Evolutionary conservation across 2,888 invertebrate species (phyloP).

Genomic region (Prosapia bicincta): DNA sequence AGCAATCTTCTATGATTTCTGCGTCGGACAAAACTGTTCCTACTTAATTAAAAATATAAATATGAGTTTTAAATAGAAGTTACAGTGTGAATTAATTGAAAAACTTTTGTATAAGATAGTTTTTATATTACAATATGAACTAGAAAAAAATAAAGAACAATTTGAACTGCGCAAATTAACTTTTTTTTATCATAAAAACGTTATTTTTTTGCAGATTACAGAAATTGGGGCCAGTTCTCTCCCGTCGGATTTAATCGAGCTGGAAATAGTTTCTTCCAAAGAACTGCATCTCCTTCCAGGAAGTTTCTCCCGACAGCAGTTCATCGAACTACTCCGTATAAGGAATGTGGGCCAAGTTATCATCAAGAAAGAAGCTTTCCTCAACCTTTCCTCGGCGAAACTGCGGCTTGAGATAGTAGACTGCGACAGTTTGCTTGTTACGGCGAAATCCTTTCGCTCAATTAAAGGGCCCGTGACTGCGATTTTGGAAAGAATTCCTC

Average conservation of each 20-base stretch:
- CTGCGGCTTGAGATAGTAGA: constrained; percentile 42
- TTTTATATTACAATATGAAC: too few relatives aligned
- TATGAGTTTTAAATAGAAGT: too few relatives aligned
- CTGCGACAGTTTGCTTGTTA: constrained; percentile 58
- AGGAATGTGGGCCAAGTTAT: constrained; percentile 44
- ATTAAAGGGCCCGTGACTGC: constrained; percentile 62
- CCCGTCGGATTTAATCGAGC: constrained; percentile 31
- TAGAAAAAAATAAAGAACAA: too few relatives aligned
- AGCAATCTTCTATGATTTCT: too few relatives aligned
- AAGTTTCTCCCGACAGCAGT: constrained; percentile 47
- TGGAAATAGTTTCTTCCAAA: constrained; percentile 32
- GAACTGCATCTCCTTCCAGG: constrained; percentile 37
- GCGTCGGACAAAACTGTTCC: too few relatives aligned
- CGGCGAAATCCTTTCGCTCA: constrained; percentile 59
- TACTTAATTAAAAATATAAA: too few relatives aligned
- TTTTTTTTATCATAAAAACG: too few relatives aligned
- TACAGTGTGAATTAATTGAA: too few relatives aligned
- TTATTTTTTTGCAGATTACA: constrained; percentile 33
- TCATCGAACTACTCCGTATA: constrained; percentile 51
- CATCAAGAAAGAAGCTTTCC: constrained; percentile 58
- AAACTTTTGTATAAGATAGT: too few relatives aligned
- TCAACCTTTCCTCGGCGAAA: constrained; percentile 49
- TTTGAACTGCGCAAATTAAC: too few relatives aligned
- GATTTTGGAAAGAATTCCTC: constrained; percentile 55
- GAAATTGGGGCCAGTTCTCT: constrained; percentile 34